Base-by-base conservation (phyloP, 2,888 invertebrate genomes). In the Sylvicola cinctus region DNA sequence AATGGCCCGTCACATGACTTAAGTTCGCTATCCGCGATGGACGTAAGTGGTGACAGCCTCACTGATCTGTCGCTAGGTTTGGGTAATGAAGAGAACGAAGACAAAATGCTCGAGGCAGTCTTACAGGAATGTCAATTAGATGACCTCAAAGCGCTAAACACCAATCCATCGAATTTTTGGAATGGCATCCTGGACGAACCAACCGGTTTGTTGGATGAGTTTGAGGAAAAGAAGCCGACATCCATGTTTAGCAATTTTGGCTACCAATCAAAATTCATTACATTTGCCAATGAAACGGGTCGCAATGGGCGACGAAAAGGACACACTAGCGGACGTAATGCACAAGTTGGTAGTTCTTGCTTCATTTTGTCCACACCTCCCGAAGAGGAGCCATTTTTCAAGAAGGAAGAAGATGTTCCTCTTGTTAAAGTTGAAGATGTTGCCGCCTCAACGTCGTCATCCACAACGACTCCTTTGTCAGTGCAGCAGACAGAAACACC, bases 131-230 rank as follows among this genome's bases (percentile, higher is more conserved):
- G 57, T 44, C 51, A 51, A 16, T 30, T 10, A 14, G 16, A 13
- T 5, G 10, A n/a, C 13, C 5, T 14, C 14, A 58, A 57, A 39
- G 48, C 54, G 5, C 43, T 56, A 12, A 55, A 55, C 43, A 54
- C 56, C 36, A 54, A 55, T 12, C n/a, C n/a, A n/a, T 54, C 56
- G 13, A 57, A 44, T 38, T 58, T 58, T 40, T 58, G 58, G 58
- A 58, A 57, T 38, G 57, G 56, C 35, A 54, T 58, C n/a, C 45
- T 58, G 3, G 58, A 55, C 34, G 55, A 54, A 23, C 54, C 52
- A 34, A 54, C 52, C 34, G 50, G 50, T 36, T 28, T 38, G 28
- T 30, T 35, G 11, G 56, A 55, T 33, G 51, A 51, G 34, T 56
- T 55, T 16, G 46, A 51, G 30, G 49, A 47, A 4, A 48, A 51